A percentile compares a stretch with the other conserved stretches of the same genome.
phyloP scores from a whole-genome alignment of 2,888 invertebrate species.

The Plemyria rubiginata region DNA sequence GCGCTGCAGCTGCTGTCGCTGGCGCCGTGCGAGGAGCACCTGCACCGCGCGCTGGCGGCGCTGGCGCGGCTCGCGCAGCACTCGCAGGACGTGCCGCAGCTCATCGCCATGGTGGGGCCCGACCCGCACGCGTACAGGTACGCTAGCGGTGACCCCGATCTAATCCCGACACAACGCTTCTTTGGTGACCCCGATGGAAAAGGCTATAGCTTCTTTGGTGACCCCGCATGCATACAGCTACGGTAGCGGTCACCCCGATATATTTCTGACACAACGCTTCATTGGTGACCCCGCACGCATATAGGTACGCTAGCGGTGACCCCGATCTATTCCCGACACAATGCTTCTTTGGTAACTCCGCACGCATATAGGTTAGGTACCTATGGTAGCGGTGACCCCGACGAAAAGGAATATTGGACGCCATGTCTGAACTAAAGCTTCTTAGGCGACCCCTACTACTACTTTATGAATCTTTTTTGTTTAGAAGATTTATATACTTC shows the following conservation, averaged over 20 bases:
- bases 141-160: slow-evolving; percentile 92
- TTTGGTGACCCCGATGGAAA: slow-evolving; percentile 92
- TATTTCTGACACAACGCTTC: slow-evolving; percentile 57
- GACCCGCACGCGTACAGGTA: slow-evolving; percentile 81
- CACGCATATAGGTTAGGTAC: too few species aligned
- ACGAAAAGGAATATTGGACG: too few species aligned
- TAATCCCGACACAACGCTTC: too few species aligned
- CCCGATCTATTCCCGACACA: slow-evolving; percentile 81
- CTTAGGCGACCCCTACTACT: too few species aligned
- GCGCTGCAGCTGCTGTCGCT: slow-evolving; percentile 94
- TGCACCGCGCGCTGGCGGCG: slow-evolving; percentile 91
- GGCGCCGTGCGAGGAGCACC: slow-evolving; percentile 91
- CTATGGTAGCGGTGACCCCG: too few species aligned
- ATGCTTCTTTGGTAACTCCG: slow-evolving; percentile 58
- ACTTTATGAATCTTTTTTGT: too few species aligned
- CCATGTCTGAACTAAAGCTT: too few species aligned
- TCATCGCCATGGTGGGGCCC: slow-evolving; percentile 96
- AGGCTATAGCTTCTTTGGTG: slow-evolving; percentile 87
- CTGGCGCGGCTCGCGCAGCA: slow-evolving; percentile 90
- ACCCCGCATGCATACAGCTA: slow-evolving; percentile 83
- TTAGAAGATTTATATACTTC: too few species aligned
- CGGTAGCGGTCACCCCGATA: slow-evolving; percentile 87
- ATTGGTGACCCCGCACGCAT: slow-evolving; percentile 89
- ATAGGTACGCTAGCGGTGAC: slow-evolving; percentile 80
- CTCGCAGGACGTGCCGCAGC: slow-evolving; percentile 94